These are phyloP conservation scores for Cylindroiulus punctatus DNA, from an alignment of 2,888 invertebrate species.

Conservation along the genomic window DNA sequence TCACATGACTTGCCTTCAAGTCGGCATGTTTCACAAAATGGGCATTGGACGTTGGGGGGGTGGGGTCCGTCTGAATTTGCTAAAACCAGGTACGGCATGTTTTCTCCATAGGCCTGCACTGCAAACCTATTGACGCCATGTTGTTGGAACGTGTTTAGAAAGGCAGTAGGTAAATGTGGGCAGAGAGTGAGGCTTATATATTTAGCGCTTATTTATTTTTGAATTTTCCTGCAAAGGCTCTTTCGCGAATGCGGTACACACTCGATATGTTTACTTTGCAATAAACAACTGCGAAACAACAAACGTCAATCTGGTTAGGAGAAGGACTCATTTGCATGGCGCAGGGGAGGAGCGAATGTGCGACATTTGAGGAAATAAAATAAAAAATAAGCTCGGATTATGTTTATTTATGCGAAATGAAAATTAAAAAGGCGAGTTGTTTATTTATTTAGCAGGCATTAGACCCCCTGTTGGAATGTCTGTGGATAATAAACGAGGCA, in stretches of 20 bases:
- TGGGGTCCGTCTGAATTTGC: no score
- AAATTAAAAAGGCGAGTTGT: conserved; percentile 26
- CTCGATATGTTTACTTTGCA: conserved; percentile 42
- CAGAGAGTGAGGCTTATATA: conserved; percentile 15
- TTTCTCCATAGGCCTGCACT: no score
- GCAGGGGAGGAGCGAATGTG: conserved; percentile 31
- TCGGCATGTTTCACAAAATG: no score
- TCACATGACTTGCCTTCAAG: no score
- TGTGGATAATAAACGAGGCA: neutral
- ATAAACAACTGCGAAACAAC: conserved; percentile 42
- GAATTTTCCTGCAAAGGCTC: conserved; percentile 42
- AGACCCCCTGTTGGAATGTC: conserved; percentile 21
- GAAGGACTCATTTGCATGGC: conserved; percentile 25
- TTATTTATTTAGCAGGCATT: neutral
- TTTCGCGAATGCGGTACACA: conserved; percentile 34
- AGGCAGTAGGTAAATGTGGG: neutral
- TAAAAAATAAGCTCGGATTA: neutral
- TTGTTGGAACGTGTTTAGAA: neutral
- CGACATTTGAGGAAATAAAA: conserved; percentile 17
- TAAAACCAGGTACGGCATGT: no score
- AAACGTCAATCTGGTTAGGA: conserved; percentile 34
- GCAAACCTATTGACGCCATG: neutral
- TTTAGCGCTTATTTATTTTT: conserved; percentile 34
- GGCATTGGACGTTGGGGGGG: no score
- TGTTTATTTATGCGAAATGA: conserved; percentile 42